Base-by-base conservation (phyloP, 2,113 vertebrate species). In the Baryphthengus martii region DNA sequence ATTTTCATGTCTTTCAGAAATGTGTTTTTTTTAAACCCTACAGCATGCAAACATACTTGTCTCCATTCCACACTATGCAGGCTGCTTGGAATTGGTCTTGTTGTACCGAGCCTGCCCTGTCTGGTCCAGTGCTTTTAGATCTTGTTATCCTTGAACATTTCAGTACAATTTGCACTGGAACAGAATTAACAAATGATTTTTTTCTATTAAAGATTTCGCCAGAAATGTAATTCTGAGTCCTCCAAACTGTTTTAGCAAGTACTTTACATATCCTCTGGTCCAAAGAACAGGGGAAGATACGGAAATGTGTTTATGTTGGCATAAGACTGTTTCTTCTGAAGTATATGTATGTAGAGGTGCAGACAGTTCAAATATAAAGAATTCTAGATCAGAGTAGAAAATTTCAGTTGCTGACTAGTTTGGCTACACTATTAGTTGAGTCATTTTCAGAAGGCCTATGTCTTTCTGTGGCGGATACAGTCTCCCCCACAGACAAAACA, bases 1-100 rank as follows among this genome's bases (percentile, higher is more conserved):
- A 52, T 47, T 73, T 81, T 58, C 1, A 39, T 2, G 0, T 50
- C 42, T 83, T 83, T 86, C 18, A 74, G 24, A 77, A 93, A 35
- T 35, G 39, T 1, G 0, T 0, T 2, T 24, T 58, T 45, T 55
- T 80, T 42, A 68, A 81, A 63, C 3, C 6, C 17, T 50, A 31
- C 17, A 76, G 6, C 23, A 68, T 86, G 39, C 6, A 6, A 50
- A 39, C 14, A 24, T 14, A 16, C 8, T 3, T 24, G 8, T 62
- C 4, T 79, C 40, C 56, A 29, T 59, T 45, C 24, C 9, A 50
- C 42, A 6, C 5, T 59, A 35, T 5, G 10, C 13, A 55, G 53
- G 11, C 6, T 50, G 14, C 26, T 83, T 80, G 63, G n/a, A 77
- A 80, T 26, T 26, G 25, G 18, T 2, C 4, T 59, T 39, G 1